Evolutionary conservation across 2,113 vertebrate species (phyloP).

Genomic region (Sinocyclocheilus anophthalmus): DNA sequence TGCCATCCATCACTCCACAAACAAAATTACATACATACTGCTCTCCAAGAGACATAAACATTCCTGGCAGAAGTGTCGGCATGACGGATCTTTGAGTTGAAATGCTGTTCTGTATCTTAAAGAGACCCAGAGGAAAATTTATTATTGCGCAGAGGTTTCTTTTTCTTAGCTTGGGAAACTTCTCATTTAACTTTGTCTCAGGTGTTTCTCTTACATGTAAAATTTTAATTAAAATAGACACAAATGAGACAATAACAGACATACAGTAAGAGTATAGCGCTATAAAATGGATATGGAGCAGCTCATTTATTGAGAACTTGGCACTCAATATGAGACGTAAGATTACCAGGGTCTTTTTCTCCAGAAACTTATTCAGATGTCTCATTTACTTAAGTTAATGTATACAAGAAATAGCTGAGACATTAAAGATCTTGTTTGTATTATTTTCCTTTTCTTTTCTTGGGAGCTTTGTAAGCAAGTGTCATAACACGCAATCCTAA

Average conservation of each 20-base stretch:
- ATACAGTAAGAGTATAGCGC: neutral
- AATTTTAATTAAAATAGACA: neutral
- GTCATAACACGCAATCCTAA: neutral
- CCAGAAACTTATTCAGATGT: neutral
- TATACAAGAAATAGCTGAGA: neutral
- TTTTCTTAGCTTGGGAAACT: neutral
- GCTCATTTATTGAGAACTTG: neutral
- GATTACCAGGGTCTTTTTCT: neutral
- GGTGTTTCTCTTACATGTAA: neutral
- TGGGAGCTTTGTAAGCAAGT: neutral
- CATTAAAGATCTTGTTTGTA: neutral
- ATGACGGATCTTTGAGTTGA: conserved; percentile 14
- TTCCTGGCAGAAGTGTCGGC: conserved; percentile 13
- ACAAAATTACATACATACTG: conserved; percentile 21
- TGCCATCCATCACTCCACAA: conserved; percentile 3
- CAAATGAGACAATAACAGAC: neutral
- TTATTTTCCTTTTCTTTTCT: neutral
- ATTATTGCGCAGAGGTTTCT: neutral
- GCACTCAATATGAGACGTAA: neutral
- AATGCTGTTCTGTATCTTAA: neutral
- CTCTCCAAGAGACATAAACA: conserved; percentile 23
- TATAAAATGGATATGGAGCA: neutral
- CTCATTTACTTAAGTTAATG: neutral
- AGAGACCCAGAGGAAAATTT: neutral
- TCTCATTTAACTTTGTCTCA: neutral